phyloP scores from a whole-genome alignment of 2,797 vertebrate genomes.

The Dipus sagitta region DNA sequence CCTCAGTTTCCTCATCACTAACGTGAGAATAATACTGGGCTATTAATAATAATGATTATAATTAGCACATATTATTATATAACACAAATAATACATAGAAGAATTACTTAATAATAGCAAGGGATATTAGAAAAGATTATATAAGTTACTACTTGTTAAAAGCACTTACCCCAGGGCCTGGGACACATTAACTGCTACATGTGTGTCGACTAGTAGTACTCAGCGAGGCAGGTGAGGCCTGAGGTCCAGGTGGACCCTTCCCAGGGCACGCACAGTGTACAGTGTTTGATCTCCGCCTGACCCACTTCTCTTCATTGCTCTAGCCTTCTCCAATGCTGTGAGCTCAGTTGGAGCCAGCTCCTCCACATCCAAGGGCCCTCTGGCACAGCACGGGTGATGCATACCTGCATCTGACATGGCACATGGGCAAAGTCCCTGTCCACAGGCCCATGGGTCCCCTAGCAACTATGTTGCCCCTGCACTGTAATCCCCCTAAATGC shows the following conservation, averaged over 20 bases:
- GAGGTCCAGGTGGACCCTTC: not conserved
- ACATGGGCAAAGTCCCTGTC: not conserved
- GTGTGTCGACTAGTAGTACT: not conserved
- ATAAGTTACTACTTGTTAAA: slow-evolving; percentile 7
- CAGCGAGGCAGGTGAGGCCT: not conserved
- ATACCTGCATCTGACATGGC: not conserved
- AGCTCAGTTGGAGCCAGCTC: not conserved
- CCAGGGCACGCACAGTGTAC: not conserved
- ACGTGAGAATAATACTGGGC: not conserved
- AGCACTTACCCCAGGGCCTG: not conserved
- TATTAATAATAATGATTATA: slow-evolving; percentile 28
- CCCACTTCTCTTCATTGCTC: not conserved
- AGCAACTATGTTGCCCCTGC: not conserved
- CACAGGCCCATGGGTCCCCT: not conserved
- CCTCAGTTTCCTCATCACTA: slow-evolving; percentile 41
- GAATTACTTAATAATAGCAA: not conserved
- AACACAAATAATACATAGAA: not conserved
- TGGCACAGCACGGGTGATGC: not conserved
- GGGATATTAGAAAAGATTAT: not conserved
- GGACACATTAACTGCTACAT: not conserved
- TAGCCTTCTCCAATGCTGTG: not conserved
- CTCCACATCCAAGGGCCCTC: not conserved
- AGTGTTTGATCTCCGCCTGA: not conserved
- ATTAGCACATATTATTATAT: not conserved
- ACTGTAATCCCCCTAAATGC: not conserved